Conservation (phyloP, 2,797 vertebrate genomes). For the Notamacropus eugenii region DNA sequence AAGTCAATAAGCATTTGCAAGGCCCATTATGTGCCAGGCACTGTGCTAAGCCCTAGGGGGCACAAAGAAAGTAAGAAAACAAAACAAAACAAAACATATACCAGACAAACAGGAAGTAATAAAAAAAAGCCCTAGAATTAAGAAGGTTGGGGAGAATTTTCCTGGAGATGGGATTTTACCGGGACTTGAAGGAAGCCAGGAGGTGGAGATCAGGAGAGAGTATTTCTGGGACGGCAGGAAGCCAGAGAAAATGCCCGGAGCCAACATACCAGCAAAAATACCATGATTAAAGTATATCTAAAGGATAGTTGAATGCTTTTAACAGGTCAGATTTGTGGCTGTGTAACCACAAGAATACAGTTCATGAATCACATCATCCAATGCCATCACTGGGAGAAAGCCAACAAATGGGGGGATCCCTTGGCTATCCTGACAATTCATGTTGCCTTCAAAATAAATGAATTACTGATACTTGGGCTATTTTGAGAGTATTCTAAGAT, state of each 20-base stretch:
- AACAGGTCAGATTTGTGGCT: constrained; percentile 30
- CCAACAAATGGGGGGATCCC: constrained; percentile 54
- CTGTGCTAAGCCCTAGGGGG: neutral
- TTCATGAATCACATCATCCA: constrained; percentile 39
- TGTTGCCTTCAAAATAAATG: constrained; percentile 49
- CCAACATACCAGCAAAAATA: constrained; percentile 42
- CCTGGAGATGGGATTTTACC: neutral
- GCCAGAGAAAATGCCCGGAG: neutral
- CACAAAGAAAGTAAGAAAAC: neutral
- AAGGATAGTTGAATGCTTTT: constrained; percentile 39
- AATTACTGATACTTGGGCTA: constrained; percentile 15
- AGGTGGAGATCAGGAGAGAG: neutral
- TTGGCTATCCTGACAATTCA: constrained; percentile 25
- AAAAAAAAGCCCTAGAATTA: neutral
- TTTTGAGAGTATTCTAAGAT: constrained; percentile 32
- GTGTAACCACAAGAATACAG: neutral
- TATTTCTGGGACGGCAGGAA: neutral
- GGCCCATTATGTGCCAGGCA: neutral
- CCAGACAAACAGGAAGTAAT: neutral
- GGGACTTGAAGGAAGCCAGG: neutral
- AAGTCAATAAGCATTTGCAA: neutral
- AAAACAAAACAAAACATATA: neutral
- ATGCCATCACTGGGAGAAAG: constrained; percentile 49
- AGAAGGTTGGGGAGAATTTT: neutral
- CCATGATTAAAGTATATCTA: neutral